Conservation (phyloP, 2,888 invertebrate species). For the Sinotaia quadrata region DNA sequence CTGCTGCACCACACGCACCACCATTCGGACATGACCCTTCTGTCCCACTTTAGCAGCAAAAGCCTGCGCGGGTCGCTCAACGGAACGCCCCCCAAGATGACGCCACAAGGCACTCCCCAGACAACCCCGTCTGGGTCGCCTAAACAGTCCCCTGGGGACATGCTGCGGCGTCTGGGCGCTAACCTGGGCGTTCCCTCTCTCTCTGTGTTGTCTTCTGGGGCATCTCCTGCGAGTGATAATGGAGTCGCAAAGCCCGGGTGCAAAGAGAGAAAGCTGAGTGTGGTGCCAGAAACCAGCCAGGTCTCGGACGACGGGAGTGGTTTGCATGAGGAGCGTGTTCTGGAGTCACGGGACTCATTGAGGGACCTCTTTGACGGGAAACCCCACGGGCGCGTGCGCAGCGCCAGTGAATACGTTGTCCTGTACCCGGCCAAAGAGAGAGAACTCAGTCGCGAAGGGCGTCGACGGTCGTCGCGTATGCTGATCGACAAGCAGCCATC, state of each 20-base stretch:
- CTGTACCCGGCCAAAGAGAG: constrained; percentile 35
- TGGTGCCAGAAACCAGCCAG: constrained; percentile 45
- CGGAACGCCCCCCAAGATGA: constrained; percentile 39
- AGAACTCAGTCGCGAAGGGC: constrained; percentile 1
- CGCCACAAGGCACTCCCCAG: constrained; percentile 44
- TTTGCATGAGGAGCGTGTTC: constrained; percentile 28
- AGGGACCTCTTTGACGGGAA: constrained; percentile 39
- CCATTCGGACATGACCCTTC: constrained; percentile 45
- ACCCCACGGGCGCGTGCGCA: constrained; percentile 37
- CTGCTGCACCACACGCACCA: constrained; percentile 41
- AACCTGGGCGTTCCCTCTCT: constrained; percentile 16
- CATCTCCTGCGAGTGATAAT: neutral
- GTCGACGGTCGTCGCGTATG: constrained; percentile 16
- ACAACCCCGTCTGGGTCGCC: constrained; percentile 34
- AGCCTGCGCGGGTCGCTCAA: constrained; percentile 41
- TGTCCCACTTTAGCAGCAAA: constrained; percentile 40
- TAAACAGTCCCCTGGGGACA: constrained; percentile 21
- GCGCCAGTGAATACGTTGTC: constrained; percentile 50
- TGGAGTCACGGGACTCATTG: constrained; percentile 35
- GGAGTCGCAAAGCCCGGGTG: neutral
- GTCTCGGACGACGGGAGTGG: constrained; percentile 32
- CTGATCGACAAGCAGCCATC: constrained; percentile 17
- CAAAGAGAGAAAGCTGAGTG: constrained; percentile 44
- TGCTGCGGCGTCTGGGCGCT: constrained; percentile 16
- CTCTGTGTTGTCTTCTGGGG: neutral